A percentile compares a stretch with the other conserved stretches of the same genome.
Conservation (phyloP, 2,797 vertebrate species). For the Myripristis murdjan region DNA sequence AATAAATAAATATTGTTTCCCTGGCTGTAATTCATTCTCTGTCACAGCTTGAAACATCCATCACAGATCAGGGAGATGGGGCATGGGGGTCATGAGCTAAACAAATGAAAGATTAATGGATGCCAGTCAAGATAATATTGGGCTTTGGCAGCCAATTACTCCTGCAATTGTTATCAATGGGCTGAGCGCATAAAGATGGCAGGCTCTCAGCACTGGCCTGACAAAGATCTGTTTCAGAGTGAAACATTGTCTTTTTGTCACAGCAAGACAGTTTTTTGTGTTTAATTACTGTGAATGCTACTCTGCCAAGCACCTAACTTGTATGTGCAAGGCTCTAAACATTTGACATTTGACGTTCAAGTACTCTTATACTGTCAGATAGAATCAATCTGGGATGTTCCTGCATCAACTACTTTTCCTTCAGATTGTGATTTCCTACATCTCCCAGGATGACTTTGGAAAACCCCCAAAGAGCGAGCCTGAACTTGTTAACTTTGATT, state of each 20-base stretch:
- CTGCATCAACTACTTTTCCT: not conserved
- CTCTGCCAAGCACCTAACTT: too few relatives aligned
- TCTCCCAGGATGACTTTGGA: slow-evolving; percentile 13
- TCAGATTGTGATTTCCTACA: not conserved
- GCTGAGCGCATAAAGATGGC: not conserved
- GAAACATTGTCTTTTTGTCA: too few relatives aligned
- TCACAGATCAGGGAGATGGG: too few relatives aligned
- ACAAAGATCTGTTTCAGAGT: too few relatives aligned
- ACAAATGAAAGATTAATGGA: slow-evolving; percentile 8
- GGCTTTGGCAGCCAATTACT: slow-evolving; percentile 1
- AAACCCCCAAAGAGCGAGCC: not conserved
- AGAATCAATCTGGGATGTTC: slow-evolving; percentile 15
- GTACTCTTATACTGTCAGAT: not conserved
- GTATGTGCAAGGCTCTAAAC: not conserved
- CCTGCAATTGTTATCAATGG: too few relatives aligned
- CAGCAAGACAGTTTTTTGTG: too few relatives aligned
- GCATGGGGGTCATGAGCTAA: not conserved
- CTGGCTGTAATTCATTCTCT: not conserved
- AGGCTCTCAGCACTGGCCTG: not conserved
- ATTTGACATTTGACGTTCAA: not conserved
- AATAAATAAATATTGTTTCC: not conserved
- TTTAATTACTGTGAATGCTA: too few relatives aligned
- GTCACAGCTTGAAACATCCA: slow-evolving; percentile 12
- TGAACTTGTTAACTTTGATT: too few relatives aligned
- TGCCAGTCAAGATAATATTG: slow-evolving; percentile 14